These are phyloP conservation scores for Rhagonycha lutea DNA, from an alignment of 2,888 invertebrate genomes.

Conservation along the genomic window DNA sequence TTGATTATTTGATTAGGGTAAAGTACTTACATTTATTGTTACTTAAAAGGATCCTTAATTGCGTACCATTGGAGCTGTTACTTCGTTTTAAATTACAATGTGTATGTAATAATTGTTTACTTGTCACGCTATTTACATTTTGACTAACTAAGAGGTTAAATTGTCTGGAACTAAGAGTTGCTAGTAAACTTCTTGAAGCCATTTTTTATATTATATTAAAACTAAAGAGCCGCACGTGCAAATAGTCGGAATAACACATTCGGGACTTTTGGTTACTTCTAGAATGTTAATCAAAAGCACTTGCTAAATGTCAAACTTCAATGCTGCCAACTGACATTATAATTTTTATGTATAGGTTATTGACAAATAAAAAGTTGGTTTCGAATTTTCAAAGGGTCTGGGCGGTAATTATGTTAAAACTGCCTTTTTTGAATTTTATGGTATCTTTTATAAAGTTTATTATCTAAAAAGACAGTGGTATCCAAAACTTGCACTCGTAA, in stretches of 20 bases:
- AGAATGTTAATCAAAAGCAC: neutral
- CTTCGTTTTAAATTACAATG: slow-evolving; percentile 57
- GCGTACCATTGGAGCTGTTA: slow-evolving; percentile 43
- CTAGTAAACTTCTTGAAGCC: slow-evolving; percentile 66
- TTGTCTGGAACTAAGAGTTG: slow-evolving; percentile 63
- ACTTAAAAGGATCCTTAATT: slow-evolving; percentile 53
- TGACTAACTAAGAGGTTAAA: slow-evolving; percentile 59
- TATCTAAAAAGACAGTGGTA: too few relatives aligned
- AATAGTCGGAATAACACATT: neutral
- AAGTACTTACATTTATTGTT: slow-evolving; percentile 55
- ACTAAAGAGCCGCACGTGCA: neutral
- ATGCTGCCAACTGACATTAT: neutral
- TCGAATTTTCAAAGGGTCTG: too few relatives aligned
- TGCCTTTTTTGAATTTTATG: too few relatives aligned
- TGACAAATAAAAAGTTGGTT: neutral
- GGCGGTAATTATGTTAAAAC: too few relatives aligned
- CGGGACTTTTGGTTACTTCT: neutral
- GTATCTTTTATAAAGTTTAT: too few relatives aligned
- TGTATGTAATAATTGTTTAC: slow-evolving; percentile 59
- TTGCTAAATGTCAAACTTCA: neutral
- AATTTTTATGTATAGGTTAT: neutral
- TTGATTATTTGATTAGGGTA: neutral
- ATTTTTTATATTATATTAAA: slow-evolving; percentile 46
- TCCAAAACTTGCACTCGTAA: too few relatives aligned
- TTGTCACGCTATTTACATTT: slow-evolving; percentile 55